Percentiles rank a stretch among this genome's conserved stretches.
These are phyloP conservation scores for Tragelaphus buxtoni DNA, from an alignment of 2,113 vertebrate species.

Conservation along the genomic window DNA sequence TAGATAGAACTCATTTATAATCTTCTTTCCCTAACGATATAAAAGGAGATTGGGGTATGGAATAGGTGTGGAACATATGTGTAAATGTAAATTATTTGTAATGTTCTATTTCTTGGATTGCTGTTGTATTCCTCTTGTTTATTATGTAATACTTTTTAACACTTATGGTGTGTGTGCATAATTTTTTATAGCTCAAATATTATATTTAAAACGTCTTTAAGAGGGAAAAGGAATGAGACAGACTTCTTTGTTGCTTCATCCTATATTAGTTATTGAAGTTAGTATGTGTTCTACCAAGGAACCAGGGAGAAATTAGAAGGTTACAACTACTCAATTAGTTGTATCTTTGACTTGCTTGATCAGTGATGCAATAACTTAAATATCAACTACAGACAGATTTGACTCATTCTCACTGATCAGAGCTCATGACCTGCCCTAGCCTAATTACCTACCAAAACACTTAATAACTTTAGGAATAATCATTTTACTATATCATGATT, in stretches of 20 bases:
- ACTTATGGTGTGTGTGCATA: not conserved
- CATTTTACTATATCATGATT: not conserved
- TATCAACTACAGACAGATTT: not conserved
- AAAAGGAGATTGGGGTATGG: not conserved
- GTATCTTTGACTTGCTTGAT: not conserved
- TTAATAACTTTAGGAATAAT: not conserved
- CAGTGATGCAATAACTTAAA: not conserved
- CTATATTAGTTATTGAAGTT: not conserved
- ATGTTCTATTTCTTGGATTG: not conserved
- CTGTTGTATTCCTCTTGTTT: not conserved
- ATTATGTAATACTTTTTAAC: not conserved
- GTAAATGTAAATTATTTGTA: not conserved
- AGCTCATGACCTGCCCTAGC: not conserved
- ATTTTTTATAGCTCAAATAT: not conserved
- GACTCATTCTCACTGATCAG: not conserved
- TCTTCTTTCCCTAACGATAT: not conserved
- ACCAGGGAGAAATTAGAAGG: accelerated
- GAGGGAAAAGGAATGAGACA: not conserved
- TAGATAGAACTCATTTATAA: not conserved
- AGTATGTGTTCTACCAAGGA: not conserved
- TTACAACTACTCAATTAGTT: not conserved
- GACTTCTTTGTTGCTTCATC: not conserved
- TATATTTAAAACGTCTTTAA: not conserved
- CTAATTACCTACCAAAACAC: not conserved
- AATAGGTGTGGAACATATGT: not conserved